These are phyloP conservation scores for Drosophila bocki DNA, from an alignment of 1,140 invertebrate genomes.

Conservation along the genomic window DNA sequence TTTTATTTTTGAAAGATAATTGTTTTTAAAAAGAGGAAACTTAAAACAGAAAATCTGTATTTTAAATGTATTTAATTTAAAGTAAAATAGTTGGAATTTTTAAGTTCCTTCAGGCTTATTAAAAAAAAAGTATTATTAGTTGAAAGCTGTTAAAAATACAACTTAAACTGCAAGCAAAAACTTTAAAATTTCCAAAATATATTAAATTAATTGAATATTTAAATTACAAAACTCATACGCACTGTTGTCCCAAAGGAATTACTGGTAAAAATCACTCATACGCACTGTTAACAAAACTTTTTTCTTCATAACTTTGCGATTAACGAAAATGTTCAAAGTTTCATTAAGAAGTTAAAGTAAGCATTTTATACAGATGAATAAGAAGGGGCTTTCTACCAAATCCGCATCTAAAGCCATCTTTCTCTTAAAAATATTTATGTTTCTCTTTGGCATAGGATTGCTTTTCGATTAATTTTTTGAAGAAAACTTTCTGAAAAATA, in stretches of 20 bases:
- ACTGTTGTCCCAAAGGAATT: background rate
- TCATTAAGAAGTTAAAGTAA: background rate
- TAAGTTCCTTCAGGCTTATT: no score
- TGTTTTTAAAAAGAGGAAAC: background rate
- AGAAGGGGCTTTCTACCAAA: background rate
- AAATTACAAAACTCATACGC: background rate
- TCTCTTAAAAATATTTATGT: no score
- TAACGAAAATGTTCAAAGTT: background rate
- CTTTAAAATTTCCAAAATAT: background rate
- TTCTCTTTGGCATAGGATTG: no score
- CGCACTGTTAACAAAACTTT: background rate
- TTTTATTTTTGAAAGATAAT: background rate
- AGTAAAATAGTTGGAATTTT: background rate
- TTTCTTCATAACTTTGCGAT: background rate
- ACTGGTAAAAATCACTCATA: background rate
- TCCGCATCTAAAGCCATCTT: no score
- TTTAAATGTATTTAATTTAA: background rate
- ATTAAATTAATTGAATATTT: no score
- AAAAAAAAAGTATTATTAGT: background rate
- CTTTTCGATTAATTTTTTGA: background rate
- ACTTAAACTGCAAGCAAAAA: background rate
- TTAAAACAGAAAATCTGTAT: no score
- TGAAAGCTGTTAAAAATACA: background rate
- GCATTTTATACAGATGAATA: background rate
- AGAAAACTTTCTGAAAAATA: background rate